phyloP scores from a whole-genome alignment of 2,888 invertebrate species.

The Dinocampus coccinellae region DNA sequence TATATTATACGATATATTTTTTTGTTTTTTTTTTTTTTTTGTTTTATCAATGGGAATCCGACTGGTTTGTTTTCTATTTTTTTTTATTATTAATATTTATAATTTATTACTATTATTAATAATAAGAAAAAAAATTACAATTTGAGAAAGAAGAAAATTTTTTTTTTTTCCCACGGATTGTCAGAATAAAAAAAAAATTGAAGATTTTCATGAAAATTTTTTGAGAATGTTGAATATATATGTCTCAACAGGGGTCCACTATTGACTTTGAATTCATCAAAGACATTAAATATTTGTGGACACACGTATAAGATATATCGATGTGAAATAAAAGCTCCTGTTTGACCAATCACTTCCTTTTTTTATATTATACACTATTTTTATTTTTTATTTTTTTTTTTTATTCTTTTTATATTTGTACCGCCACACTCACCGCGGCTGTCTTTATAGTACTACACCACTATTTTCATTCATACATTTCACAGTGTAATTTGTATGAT shows the following conservation, averaged over 20 bases:
- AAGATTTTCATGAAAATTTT: neutral
- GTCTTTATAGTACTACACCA: constrained; percentile 1
- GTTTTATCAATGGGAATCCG: neutral
- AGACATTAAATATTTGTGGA: constrained; percentile 10
- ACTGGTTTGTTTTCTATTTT: too few relatives aligned
- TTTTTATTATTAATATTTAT: neutral
- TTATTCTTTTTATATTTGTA: constrained; percentile 1
- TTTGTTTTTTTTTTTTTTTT: too few relatives aligned
- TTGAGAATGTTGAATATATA: constrained; percentile 6
- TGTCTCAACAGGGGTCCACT: constrained; percentile 26
- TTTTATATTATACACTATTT: neutral
- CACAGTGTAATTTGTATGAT: constrained; percentile 31
- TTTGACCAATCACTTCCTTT: constrained; percentile 29
- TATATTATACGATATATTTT: too few relatives aligned
- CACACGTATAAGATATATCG: neutral
- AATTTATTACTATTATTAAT: too few relatives aligned
- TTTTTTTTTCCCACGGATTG: too few relatives aligned
- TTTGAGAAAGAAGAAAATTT: too few relatives aligned
- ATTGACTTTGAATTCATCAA: constrained; percentile 16
- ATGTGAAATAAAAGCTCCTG: neutral
- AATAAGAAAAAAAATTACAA: too few relatives aligned
- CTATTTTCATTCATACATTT: constrained; percentile 6
- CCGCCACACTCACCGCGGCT: neutral
- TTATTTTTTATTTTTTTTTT: constrained; percentile 17
- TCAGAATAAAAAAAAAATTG: neutral